Evolutionary conservation across 2,888 invertebrate species (phyloP).

Genomic region (Leptopilina drosophilae): DNA sequence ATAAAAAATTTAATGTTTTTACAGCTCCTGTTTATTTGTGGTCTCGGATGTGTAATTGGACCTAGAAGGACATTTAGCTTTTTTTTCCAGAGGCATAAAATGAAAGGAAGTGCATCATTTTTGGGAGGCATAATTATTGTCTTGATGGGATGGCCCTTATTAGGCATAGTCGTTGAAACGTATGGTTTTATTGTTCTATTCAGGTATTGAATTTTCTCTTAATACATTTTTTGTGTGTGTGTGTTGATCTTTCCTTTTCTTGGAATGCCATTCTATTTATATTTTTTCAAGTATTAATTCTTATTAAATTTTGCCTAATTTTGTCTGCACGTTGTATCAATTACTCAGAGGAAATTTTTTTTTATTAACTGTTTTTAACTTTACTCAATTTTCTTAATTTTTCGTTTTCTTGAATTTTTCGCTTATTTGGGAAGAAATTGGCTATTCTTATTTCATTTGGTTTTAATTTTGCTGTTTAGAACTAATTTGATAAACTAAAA

Average conservation of each 20-base stretch:
- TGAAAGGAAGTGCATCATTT: slow-evolving; percentile 92
- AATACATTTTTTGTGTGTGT: neutral
- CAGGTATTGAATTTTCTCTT: slow-evolving; percentile 80
- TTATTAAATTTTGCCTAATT: no score
- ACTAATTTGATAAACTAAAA: no score
- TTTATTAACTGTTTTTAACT: no score
- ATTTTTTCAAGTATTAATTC: no score
- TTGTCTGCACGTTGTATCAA: no score
- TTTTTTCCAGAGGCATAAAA: slow-evolving; percentile 98
- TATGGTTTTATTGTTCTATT: slow-evolving; percentile 95
- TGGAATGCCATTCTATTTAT: no score
- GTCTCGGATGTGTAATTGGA: slow-evolving; percentile 97
- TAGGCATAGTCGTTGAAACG: slow-evolving; percentile 97
- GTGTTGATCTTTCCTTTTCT: neutral
- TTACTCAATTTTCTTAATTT: no score
- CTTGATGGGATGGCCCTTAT: slow-evolving; percentile 95
- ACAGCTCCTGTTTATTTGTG: slow-evolving; percentile 97
- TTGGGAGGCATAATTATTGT: slow-evolving; percentile 96
- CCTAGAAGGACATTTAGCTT: slow-evolving; percentile 96
- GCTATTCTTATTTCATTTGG: no score
- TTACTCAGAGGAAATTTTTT: no score
- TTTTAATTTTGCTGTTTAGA: no score
- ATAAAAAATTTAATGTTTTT: slow-evolving; percentile 24
- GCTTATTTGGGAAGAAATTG: no score
- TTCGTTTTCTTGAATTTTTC: no score